phyloP scores from a whole-genome alignment of 2,888 invertebrate genomes.

The Ormyrus thymus region DNA sequence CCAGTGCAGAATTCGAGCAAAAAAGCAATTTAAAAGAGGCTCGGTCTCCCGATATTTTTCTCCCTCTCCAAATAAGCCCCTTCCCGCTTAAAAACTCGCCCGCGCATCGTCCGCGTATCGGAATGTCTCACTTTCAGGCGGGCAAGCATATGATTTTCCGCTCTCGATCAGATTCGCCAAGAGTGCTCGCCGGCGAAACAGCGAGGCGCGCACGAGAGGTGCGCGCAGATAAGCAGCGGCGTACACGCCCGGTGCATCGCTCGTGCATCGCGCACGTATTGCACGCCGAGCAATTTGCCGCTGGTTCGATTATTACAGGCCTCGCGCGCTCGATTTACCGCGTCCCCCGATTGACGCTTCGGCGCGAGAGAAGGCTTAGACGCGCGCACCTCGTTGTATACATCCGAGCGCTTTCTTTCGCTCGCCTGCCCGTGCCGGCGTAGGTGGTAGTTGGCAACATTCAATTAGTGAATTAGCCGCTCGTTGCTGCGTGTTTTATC shows the following conservation, averaged over 20 bases:
- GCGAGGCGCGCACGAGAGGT: too few species aligned
- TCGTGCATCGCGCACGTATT: neutral
- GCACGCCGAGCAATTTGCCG: constrained; percentile 28
- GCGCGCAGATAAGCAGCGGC: too few species aligned
- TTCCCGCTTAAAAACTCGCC: too few species aligned
- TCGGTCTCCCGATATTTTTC: too few species aligned
- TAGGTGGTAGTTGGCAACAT: constrained; percentile 12
- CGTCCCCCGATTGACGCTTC: constrained; percentile 11
- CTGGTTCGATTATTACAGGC: constrained; percentile 44
- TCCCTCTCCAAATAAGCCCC: too few species aligned
- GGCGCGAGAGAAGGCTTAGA: neutral
- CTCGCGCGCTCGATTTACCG: neutral
- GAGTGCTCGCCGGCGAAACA: too few species aligned
- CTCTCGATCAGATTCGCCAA: too few species aligned
- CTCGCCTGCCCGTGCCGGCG: neutral
- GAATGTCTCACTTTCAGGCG: too few species aligned
- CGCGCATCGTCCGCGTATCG: too few species aligned
- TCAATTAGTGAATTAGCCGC: constrained; percentile 48
- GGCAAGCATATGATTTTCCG: too few species aligned
- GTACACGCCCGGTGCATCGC: neutral
- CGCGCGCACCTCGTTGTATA: neutral
- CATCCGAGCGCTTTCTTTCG: neutral
- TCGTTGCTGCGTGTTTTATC: constrained; percentile 25
- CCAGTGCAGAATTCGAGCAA: too few species aligned
- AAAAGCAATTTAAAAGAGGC: too few species aligned